Percentiles rank a stretch among this genome's conserved stretches.
Evolutionary conservation across 2,797 vertebrate genomes (phyloP).

Genomic region (Muraenolepis orangiensis): DNA sequence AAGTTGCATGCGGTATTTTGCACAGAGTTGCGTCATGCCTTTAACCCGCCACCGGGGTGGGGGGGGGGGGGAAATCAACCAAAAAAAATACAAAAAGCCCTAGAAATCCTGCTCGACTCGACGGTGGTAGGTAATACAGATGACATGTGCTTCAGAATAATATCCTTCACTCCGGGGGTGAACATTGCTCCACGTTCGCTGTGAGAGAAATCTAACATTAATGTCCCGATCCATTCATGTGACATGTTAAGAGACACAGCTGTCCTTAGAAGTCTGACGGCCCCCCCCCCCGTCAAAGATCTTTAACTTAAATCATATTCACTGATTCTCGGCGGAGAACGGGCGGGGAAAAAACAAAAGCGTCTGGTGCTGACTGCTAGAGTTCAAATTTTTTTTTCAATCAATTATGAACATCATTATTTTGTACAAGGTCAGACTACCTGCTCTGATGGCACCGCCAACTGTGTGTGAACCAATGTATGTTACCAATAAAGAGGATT

Average conservation of each 20-base stretch:
- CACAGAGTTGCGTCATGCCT: conserved; percentile 60
- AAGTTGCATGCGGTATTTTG: conserved; percentile 50
- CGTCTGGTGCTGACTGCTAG: background rate
- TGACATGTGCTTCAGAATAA: background rate
- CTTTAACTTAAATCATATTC: background rate
- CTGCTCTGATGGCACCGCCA: too few species aligned
- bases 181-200: too few species aligned
- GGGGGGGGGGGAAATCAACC: too few species aligned
- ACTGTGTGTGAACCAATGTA: too few species aligned
- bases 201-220: too few species aligned
- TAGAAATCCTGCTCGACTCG: background rate
- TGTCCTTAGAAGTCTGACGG: background rate
- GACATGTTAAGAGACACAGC: too few species aligned
- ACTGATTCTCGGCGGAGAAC: background rate
- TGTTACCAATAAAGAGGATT: too few species aligned
- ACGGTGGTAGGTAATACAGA: background rate
- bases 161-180: background rate
- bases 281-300: background rate
- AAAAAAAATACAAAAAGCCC: background rate
- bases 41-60: conserved; percentile 46
- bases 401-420: too few species aligned
- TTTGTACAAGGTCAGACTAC: background rate
- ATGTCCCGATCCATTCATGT: too few species aligned
- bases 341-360: too few species aligned
- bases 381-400: background rate